These are phyloP conservation scores for Pangasianodon gigas DNA, from an alignment of 2,113 vertebrate genomes.

Conservation along the genomic window DNA sequence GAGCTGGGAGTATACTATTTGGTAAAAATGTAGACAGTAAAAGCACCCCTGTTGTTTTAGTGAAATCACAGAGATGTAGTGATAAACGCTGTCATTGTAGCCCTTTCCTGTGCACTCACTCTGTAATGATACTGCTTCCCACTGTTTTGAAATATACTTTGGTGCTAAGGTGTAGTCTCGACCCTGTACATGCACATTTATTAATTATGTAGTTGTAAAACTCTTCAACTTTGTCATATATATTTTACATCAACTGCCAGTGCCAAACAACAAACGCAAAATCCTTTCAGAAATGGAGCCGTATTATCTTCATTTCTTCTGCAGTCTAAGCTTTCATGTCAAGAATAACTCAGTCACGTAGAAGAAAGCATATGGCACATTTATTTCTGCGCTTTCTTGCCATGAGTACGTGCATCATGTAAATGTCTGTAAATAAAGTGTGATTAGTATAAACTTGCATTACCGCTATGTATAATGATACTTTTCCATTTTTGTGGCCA, in stretches of 20 bases:
- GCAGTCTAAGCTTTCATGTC: neutral
- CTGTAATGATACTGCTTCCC: neutral
- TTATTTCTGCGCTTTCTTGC: neutral
- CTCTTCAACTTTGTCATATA: neutral
- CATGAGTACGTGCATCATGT: neutral
- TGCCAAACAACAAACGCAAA: neutral
- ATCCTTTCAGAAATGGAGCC: neutral
- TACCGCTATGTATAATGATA: neutral
- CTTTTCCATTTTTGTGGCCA: neutral
- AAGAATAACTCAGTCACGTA: neutral
- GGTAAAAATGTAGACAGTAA: neutral
- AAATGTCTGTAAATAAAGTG: neutral
- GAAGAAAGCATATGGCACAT: neutral
- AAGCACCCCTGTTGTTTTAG: slow-evolving; percentile 7
- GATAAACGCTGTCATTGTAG: neutral
- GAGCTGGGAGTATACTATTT: neutral
- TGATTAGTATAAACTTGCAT: neutral
- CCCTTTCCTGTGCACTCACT: neutral
- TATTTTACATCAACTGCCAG: neutral
- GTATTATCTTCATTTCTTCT: neutral
- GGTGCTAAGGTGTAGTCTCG: neutral
- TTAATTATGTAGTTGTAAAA: neutral
- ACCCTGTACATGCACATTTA: neutral
- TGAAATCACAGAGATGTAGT: neutral
- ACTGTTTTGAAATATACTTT: neutral